Percentiles rank a stretch among this genome's conserved stretches.
These are phyloP conservation scores for Phalacrocorax brasilianus DNA, from an alignment of 2,113 vertebrate species.

Conservation along the genomic window DNA sequence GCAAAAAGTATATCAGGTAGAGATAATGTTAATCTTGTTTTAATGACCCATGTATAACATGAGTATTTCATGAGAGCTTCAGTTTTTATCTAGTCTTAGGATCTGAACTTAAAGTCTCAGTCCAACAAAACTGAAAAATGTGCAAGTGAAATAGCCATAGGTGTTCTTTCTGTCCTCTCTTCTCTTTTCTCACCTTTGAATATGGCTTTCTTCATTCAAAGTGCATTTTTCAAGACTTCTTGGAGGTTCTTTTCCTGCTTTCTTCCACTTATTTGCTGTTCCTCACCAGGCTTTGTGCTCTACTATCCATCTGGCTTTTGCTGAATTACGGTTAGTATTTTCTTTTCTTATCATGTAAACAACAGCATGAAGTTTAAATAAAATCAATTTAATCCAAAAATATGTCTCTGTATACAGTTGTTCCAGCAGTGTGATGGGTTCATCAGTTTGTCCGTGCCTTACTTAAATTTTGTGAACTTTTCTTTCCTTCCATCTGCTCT, in stretches of 20 bases:
- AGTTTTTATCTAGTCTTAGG: background rate
- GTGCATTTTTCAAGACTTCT: background rate
- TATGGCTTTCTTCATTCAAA: background rate
- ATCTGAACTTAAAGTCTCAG: background rate
- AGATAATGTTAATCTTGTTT: background rate
- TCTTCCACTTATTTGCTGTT: background rate
- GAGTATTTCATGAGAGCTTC: background rate
- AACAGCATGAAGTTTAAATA: background rate
- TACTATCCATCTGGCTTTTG: background rate
- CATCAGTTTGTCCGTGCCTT: background rate
- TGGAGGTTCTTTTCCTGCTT: background rate
- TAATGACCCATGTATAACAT: background rate
- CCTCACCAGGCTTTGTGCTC: background rate
- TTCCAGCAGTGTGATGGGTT: background rate
- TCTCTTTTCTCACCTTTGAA: background rate
- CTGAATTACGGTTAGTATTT: background rate
- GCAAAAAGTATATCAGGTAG: background rate
- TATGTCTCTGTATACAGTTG: background rate
- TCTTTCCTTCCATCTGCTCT: background rate
- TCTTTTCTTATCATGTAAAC: background rate
- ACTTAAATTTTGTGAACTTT: background rate
- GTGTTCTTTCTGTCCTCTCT: background rate
- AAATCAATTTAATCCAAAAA: background rate
- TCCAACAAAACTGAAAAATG: background rate
- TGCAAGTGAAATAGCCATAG: background rate